Evolutionary conservation across 2,797 vertebrate genomes (phyloP).

Genomic region (Anomalospiza imberbis): DNA sequence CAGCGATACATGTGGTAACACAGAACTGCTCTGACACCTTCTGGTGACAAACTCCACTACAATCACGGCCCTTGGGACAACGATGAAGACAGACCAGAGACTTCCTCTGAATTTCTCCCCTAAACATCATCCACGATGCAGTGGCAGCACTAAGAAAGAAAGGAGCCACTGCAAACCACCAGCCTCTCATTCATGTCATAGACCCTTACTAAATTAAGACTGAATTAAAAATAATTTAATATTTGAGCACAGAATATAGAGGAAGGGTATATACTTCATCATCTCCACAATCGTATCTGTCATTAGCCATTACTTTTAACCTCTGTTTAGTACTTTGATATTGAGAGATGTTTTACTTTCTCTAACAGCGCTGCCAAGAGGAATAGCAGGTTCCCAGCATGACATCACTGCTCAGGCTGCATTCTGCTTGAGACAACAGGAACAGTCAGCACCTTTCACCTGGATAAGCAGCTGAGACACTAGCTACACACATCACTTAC

Average conservation of each 20-base stretch:
- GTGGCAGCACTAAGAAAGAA: background rate
- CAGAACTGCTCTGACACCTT: constrained; percentile 61
- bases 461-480: background rate
- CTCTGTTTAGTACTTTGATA: background rate
- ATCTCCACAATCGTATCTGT: background rate
- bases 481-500: background rate
- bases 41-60: constrained; percentile 14
- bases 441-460: background rate
- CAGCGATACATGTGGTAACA: background rate
- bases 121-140: background rate
- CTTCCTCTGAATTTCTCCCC: background rate
- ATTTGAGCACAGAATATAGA: background rate
- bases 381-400: background rate
- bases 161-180: background rate
- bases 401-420: background rate
- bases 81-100: background rate
- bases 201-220: background rate
- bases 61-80: background rate
- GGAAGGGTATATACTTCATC: background rate
- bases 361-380: background rate
- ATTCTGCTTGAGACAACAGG: background rate
- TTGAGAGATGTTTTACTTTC: background rate
- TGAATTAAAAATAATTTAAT: background rate
- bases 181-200: background rate
- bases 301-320: background rate